These are phyloP conservation scores for Bradypus variegatus DNA, from an alignment of 2,797 vertebrate genomes.

Conservation along the genomic window DNA sequence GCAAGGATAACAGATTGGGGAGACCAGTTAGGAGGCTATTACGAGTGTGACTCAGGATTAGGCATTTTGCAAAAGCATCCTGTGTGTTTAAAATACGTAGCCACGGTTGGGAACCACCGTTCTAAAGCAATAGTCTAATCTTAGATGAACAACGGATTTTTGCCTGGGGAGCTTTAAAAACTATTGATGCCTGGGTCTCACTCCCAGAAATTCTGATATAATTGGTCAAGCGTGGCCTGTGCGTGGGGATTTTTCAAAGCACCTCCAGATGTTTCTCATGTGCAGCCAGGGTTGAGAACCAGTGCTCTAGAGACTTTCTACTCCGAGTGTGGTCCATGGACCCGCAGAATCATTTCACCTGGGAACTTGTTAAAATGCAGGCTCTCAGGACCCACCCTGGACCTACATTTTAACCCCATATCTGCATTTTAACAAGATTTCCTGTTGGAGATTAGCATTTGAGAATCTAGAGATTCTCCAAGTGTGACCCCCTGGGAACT, in stretches of 20 bases:
- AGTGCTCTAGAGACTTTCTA: neutral
- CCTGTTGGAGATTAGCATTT: neutral
- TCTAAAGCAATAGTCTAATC: conserved; percentile 27
- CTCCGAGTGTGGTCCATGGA: neutral
- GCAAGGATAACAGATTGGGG: neutral
- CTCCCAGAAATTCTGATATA: conserved; percentile 32
- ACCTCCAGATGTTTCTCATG: conserved; percentile 20
- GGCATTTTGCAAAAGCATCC: conserved; percentile 28
- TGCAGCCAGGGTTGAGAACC: neutral
- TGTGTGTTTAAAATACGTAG: conserved; percentile 33
- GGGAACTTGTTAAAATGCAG: neutral
- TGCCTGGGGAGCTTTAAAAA: conserved; percentile 4
- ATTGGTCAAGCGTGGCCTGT: neutral
- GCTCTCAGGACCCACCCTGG: neutral
- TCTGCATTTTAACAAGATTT: neutral
- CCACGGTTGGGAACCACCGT: neutral
- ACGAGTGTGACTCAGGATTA: neutral
- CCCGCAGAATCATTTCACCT: neutral
- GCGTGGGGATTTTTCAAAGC: neutral
- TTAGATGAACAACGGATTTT: neutral
- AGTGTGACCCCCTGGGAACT: neutral
- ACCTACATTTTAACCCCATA: neutral
- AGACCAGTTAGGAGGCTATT: neutral
- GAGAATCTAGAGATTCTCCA: neutral
- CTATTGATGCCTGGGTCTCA: conserved; percentile 5